Percentiles rank a stretch among this genome's conserved stretches.
phyloP scores from a whole-genome alignment of 2,113 vertebrate species.

The Pelvicachromis taeniatus region DNA sequence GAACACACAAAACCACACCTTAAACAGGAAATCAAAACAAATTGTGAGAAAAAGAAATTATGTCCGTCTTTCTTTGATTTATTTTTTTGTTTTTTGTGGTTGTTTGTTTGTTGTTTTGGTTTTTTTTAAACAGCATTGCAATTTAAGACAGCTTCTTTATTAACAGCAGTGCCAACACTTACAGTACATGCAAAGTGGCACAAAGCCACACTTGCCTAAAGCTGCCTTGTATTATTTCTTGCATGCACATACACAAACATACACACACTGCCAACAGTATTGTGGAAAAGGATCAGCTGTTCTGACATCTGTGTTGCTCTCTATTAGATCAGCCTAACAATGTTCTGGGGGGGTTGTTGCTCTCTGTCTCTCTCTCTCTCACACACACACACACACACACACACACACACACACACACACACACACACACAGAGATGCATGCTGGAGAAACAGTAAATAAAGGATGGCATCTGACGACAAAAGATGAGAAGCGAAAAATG shows the following conservation, averaged over 20 bases:
- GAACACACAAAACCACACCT: neutral
- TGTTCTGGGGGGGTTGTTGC: neutral
- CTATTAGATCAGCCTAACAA: constrained; percentile 39
- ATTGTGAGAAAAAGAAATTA: neutral
- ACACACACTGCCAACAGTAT: neutral
- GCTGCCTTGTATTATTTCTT: neutral
- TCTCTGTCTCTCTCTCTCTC: neutral
- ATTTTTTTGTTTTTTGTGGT: neutral
- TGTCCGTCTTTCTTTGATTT: neutral
- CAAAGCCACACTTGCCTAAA: neutral
- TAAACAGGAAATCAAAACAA: neutral
- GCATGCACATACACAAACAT: neutral
- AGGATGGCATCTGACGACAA: neutral
- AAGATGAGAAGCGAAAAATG: neutral
- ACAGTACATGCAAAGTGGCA: neutral
- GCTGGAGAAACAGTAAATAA: neutral
- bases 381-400: neutral
- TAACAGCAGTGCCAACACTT: neutral
- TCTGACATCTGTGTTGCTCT: constrained; percentile 49
- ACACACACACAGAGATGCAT: neutral
- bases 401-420: neutral
- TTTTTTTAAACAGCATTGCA: neutral
- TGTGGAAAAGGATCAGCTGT: constrained; percentile 48
- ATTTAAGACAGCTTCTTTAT: neutral
- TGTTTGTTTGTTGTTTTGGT: neutral